Conservation (phyloP, 2,113 vertebrate genomes). For the Chamaea fasciata region DNA sequence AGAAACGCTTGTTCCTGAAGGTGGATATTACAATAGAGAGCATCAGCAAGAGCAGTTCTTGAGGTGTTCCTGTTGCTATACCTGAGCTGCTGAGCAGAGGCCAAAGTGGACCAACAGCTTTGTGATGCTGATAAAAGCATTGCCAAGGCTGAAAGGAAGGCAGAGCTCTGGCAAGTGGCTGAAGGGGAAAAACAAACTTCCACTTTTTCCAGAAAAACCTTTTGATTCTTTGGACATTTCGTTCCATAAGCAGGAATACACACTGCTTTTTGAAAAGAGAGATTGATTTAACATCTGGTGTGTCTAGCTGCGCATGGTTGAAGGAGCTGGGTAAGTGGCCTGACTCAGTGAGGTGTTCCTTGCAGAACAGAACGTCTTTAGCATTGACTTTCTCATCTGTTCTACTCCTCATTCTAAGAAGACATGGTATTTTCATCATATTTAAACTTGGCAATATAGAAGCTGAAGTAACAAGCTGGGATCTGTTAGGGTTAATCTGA, state of each 20-base stretch:
- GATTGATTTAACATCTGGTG: background rate
- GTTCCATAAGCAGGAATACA: background rate
- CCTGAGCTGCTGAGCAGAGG: background rate
- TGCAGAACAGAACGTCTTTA: background rate
- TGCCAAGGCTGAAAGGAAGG: background rate
- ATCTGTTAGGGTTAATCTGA: background rate
- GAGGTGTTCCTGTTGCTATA: background rate
- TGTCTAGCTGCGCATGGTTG: background rate
- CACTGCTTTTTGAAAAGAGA: background rate
- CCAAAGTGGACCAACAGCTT: background rate
- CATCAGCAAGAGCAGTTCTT: background rate
- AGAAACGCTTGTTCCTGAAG: slow-evolving; percentile 7
- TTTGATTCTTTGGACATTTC: background rate
- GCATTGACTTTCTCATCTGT: background rate
- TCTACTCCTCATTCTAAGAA: background rate
- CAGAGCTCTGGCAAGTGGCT: background rate
- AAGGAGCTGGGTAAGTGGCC: background rate
- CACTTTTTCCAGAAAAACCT: background rate
- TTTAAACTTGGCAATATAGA: background rate
- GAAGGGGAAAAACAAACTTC: background rate
- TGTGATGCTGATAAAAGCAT: background rate
- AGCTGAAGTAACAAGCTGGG: background rate
- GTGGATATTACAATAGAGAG: background rate
- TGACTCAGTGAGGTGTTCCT: background rate
- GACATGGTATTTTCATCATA: background rate